Conservation (phyloP, 1,140 invertebrate genomes). For the Acyrthosiphon pisum region DNA sequence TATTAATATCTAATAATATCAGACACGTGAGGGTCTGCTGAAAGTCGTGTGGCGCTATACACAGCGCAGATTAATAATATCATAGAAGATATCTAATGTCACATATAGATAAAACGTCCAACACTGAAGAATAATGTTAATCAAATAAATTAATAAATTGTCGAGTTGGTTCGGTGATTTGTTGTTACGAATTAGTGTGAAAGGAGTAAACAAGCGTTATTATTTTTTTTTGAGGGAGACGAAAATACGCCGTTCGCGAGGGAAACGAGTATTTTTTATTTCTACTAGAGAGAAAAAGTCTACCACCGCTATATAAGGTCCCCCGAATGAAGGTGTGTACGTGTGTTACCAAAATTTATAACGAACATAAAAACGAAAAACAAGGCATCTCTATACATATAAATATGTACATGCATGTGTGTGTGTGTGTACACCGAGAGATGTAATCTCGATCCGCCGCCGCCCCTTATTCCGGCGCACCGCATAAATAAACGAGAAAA, state of each 20-base stretch:
- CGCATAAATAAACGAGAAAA: constrained; percentile 55
- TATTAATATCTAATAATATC: not conserved
- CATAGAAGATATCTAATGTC: not conserved
- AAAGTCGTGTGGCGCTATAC: not conserved
- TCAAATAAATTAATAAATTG: constrained; percentile 10
- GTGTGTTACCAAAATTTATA: constrained; percentile 49
- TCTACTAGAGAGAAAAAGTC: not conserved
- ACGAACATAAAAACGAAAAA: constrained; percentile 50
- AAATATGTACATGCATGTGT: not conserved
- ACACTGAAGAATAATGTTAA: not conserved
- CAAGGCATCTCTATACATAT: not conserved
- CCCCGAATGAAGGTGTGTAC: constrained; percentile 25
- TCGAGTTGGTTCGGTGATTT: not conserved
- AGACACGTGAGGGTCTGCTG: not conserved
- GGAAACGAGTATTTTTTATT: constrained; percentile 34
- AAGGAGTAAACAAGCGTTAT: not conserved
- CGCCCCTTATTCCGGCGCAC: not conserved
- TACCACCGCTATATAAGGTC: not conserved
- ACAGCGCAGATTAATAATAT: not conserved
- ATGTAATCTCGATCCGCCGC: constrained; percentile 44
- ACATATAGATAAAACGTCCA: too few species aligned
- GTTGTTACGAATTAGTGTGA: constrained; percentile 4
- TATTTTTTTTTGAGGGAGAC: not conserved
- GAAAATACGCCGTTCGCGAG: not conserved
- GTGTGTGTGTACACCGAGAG: not conserved